Conservation (phyloP, 2,113 vertebrate species). For the Chaetodon trifascialis region DNA sequence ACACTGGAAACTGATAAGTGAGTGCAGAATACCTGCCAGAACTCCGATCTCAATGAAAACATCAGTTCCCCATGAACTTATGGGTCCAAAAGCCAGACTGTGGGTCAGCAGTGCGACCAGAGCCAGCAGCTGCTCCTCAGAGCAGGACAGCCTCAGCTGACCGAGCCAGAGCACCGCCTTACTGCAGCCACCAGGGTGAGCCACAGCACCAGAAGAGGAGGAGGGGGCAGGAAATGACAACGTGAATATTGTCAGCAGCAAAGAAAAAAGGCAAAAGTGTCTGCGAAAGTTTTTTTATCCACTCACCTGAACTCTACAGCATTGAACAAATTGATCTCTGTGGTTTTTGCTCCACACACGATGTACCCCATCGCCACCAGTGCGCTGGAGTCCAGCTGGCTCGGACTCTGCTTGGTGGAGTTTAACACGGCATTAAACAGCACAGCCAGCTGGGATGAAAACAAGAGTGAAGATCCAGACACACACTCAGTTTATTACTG, state of each 20-base stretch:
- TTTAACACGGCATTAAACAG: slow-evolving; percentile 77
- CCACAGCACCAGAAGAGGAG: slow-evolving; percentile 14
- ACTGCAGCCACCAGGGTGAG: slow-evolving; percentile 74
- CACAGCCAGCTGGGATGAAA: slow-evolving; percentile 70
- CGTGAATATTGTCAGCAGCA: neutral
- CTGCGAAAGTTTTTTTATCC: neutral
- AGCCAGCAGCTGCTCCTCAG: slow-evolving; percentile 81
- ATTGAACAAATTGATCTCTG: slow-evolving; percentile 79
- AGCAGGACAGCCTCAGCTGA: slow-evolving; percentile 79
- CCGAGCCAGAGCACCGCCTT: slow-evolving; percentile 84
- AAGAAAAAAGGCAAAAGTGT: neutral
- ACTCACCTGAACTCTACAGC: slow-evolving; percentile 86
- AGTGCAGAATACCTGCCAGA: slow-evolving; percentile 79
- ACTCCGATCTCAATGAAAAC: slow-evolving; percentile 87
- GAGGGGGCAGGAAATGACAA: neutral
- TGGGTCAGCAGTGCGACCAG: slow-evolving; percentile 78
- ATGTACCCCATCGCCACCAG: slow-evolving; percentile 85
- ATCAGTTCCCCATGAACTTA: slow-evolving; percentile 83
- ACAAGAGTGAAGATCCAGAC: neutral
- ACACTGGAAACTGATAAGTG: neutral
- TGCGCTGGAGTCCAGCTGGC: slow-evolving; percentile 81
- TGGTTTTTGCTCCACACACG: slow-evolving; percentile 81
- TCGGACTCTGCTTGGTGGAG: slow-evolving; percentile 74
- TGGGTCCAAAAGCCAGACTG: slow-evolving; percentile 79
- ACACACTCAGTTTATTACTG: neutral